A percentile compares a stretch with the other conserved stretches of the same genome.
Evolutionary conservation across 1,140 invertebrate species (phyloP).

Genomic region (Apis laboriosa): DNA sequence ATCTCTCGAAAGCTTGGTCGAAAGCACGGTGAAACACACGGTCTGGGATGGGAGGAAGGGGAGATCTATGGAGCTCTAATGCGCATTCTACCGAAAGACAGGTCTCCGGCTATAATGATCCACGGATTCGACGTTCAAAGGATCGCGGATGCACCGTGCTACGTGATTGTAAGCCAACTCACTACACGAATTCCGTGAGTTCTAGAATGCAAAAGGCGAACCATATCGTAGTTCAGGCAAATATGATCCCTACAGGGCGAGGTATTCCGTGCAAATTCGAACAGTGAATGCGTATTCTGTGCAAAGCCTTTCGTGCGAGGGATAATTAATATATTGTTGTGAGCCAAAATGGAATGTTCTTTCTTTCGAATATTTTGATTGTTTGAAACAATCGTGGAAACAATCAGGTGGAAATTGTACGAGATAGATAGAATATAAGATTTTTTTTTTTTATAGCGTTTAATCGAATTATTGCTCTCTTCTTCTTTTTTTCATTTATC

Average conservation of each 20-base stretch:
- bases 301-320: background rate
- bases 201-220: background rate
- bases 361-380: background rate
- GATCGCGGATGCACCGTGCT: background rate
- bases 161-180: constrained; percentile 36
- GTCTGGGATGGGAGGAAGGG: background rate
- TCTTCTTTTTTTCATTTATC: background rate
- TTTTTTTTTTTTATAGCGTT: too few species aligned
- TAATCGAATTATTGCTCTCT: background rate
- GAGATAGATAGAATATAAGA: too few species aligned
- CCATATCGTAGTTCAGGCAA: background rate
- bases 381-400: too few species aligned
- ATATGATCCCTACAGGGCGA: background rate
- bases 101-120: constrained; percentile 46
- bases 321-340: too few species aligned
- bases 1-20: background rate
- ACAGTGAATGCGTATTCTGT: background rate
- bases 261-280: background rate
- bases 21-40: background rate
- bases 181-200: constrained; percentile 12
- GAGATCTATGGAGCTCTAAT: constrained; percentile 27
- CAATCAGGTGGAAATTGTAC: too few species aligned
- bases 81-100: constrained; percentile 33
- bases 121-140: constrained; percentile 36
- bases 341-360: background rate